Evolutionary conservation across 2,888 invertebrate species (phyloP), one percentile per base, ranked within the genome.

Genomic region (Notocelia uddmanniana): DNA sequence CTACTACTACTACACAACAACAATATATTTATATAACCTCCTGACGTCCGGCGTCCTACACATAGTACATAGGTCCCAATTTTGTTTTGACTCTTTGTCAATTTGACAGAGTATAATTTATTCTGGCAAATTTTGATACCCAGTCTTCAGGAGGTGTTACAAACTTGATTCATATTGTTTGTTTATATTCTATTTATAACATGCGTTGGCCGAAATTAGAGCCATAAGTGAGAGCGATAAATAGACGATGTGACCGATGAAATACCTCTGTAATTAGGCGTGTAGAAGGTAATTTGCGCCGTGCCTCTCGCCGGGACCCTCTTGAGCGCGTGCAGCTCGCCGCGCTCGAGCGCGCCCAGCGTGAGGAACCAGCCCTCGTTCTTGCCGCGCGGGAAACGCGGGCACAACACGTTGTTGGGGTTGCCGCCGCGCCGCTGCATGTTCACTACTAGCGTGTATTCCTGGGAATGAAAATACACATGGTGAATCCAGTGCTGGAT

Each of bases 341-440:
- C 94, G 0, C 92, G 91, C 67, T 96, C 95, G 23, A 95, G 89
- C 26, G 96, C 95, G 2, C 98, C 99, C 10, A 99, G 91, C 0
- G 98, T 95, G 1, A 98, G 84, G 89, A 99, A 97, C 99, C 99
- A 99, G 69, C 98, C 98, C 86, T 99, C 99, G 83, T 97, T 98
- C 91, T 99, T 99, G 48, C 96, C 96, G 86, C 99, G 98, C 1
- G 98, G 96, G 93, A 98, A 99, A 74, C 96, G 95, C 0, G 98
- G 97, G 74, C 98, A 96, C 74, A 96, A 92, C n/a, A 97, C 97
- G 79, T 95, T 95, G 80, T 92, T 95, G 0, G 92, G 88, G 66
- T 94, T 91, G 45, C 91, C 89, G 59, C 95, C 94, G 81, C 94
- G 94, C 48, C 95, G 94, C 45, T 86, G 89, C 78, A 95, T 87